Evolutionary conservation across 2,888 invertebrate species (phyloP), one percentile per base, ranked within the genome.

Genomic region (Ormyrus nitidulus): DNA sequence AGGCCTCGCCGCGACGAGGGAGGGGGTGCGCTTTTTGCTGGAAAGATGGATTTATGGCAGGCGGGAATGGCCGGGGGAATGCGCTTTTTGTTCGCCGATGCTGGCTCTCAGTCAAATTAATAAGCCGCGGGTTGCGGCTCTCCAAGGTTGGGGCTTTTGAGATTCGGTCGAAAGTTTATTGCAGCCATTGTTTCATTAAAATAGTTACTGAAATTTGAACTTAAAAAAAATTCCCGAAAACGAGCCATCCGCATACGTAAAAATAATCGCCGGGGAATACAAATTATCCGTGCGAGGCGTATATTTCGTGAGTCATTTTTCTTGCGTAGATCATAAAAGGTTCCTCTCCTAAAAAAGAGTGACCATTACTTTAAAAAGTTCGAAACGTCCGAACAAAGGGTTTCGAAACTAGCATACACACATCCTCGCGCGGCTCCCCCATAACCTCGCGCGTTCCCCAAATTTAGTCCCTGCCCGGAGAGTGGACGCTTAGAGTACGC

Each of bases 401-500:
- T 34, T 34, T 34, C 34, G 34, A 34, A 34, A 34, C 34, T 34
- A 34, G 34, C 34, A 34, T 34, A 62, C 1, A 11, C 46, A 34
- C 61, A 1, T 61, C 34, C 34, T 46, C 6, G 46, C 7, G 34
- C 62, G 11, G 13, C 34, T 34, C 34, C 62, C 46, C 62, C 46
- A 46, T 62, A 62, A 62, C 46, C 19, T 0, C 19, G 9, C n/a
- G 9, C n/a, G 19, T 62, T 62, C 46, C 62, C 46, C 62, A 62
- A 62, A 62, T 62, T 62, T 62, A 62, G 62, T 62, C 62, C 11
- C 46, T 11, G 7, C 62, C 7, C 44, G 46, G 46, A 46, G 11
- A 62, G 46, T 4, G 34, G 34, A 34, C 34, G 34, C 34, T 34
- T 34, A 34, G 34, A 34, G 34, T 34, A 34, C 34, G 1, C 19